Evolutionary conservation across 2,113 vertebrate genomes (phyloP), one percentile per base, ranked within the genome.

Genomic region (Ailuropoda melanoleuca): DNA sequence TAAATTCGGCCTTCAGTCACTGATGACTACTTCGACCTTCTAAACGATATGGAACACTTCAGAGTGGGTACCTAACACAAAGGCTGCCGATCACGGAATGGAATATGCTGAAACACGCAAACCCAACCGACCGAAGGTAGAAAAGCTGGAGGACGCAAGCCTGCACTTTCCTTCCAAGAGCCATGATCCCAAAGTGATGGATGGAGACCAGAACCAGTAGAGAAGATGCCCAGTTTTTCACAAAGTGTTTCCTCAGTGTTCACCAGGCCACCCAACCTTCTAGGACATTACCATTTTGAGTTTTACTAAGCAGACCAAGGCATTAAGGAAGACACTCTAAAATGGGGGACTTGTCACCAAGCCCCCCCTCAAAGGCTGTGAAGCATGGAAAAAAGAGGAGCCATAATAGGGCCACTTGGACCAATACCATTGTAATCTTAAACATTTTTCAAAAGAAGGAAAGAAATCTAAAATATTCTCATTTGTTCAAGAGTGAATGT

Each of bases 1-100:
- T 96, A 95, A 98, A 97, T 97, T 82, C 96, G 94, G 97, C 95
- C 95, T 90, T 93, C 95, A 83, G 93, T 97, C 98, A 96, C 91
- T 95, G 92, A 94, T 80, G 92, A 95, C 97, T 77, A 78, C 81
- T 96, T 94, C n/a, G 62, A 97, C 94, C 96, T 98, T 90, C 94
- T 83, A 74, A 81, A 97, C 29, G 74, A 83, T 37, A 95, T 2
- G 66, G 88, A 94, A 91, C 77, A 43, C 95, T 96, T 95, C 84
- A 43, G 93, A 97, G 48, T 78, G 66, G 88, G 84, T 58, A 48
- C 85, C 84, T 46, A 78, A 70, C 92, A 86, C 88, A 95, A 93
- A 98, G 55, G 80, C 92, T 94, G 96, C 77, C 96, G 92, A 39
- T 93, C 96, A 91, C 6, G 9, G 53, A 10, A 39, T 9, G 21